phyloP scores from a whole-genome alignment of 2,888 invertebrate genomes.

The Drosophila merina region DNA sequence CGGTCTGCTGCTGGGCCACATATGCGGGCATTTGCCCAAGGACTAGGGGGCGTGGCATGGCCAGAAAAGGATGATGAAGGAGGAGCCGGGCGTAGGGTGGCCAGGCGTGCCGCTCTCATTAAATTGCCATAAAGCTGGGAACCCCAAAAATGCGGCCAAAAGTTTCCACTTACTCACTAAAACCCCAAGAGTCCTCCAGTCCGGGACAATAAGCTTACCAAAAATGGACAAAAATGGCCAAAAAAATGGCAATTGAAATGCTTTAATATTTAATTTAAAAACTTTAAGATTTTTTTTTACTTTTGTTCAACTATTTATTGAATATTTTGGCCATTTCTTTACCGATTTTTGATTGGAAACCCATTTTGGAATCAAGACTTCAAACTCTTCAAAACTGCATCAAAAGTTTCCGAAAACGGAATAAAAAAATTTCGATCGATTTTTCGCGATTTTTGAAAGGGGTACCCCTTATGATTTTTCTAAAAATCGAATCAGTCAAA shows the following conservation, averaged over 20 bases:
- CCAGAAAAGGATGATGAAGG: not conserved
- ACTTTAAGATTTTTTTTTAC: too few relatives aligned
- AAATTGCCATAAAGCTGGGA: conserved; percentile 57
- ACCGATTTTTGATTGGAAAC: too few relatives aligned
- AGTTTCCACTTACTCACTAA: conserved; percentile 5
- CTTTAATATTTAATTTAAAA: not conserved
- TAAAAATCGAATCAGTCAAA: too few relatives aligned
- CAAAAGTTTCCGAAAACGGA: too few relatives aligned
- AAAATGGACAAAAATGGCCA: not conserved
- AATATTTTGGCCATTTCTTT: too few relatives aligned
- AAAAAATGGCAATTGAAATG: not conserved
- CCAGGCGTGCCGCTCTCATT: conserved; percentile 60
- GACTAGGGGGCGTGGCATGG: conserved; percentile 39
- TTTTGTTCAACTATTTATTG: too few relatives aligned
- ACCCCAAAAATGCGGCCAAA: conserved; percentile 16
- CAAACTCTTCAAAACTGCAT: too few relatives aligned
- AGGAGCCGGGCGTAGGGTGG: conserved; percentile 3
- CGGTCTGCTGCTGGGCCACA: conserved; percentile 54
- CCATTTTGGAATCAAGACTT: too few relatives aligned
- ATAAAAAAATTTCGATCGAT: too few relatives aligned
- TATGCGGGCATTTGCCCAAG: conserved; percentile 53
- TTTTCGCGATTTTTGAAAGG: too few relatives aligned
- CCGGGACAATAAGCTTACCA: not conserved
- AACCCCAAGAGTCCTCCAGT: not conserved
- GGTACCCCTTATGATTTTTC: too few relatives aligned